These are phyloP conservation scores for Eupeodes corollae DNA, from an alignment of 1,140 invertebrate species.

Conservation along the genomic window DNA sequence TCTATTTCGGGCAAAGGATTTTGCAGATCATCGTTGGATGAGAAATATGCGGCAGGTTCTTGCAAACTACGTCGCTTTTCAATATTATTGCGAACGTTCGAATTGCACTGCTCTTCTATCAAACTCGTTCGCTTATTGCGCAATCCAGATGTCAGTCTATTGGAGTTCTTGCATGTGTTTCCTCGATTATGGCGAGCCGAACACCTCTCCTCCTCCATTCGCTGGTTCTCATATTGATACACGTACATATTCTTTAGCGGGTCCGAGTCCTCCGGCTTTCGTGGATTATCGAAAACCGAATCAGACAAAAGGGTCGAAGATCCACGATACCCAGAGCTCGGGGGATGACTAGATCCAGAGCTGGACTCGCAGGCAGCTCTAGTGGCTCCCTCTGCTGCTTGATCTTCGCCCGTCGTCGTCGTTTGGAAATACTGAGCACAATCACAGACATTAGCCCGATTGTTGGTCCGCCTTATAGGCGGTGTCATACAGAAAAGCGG, in stretches of 20 bases:
- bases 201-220: slow-evolving; percentile 28
- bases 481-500: slow-evolving; percentile 56
- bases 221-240: slow-evolving; percentile 65
- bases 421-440: slow-evolving; percentile 39
- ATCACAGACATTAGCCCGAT: slow-evolving; percentile 46
- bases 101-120: slow-evolving; percentile 57
- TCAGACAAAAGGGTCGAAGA: slow-evolving; percentile 72
- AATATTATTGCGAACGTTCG: slow-evolving; percentile 42
- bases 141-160: slow-evolving; percentile 16
- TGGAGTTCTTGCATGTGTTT: slow-evolving; percentile 37
- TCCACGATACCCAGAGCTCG: slow-evolving; percentile 72
- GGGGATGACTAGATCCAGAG: slow-evolving; percentile 63
- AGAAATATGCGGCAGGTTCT: slow-evolving; percentile 48
- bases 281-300: slow-evolving; percentile 47
- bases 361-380: slow-evolving; percentile 36
- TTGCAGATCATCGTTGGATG: slow-evolving; percentile 41
- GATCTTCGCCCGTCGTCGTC: slow-evolving; percentile 12
- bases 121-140: slow-evolving; percentile 63
- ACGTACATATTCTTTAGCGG: slow-evolving; percentile 49
- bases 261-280: slow-evolving; percentile 7
- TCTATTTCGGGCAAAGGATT: slow-evolving; percentile 45
- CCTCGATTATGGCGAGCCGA: slow-evolving; percentile 9
- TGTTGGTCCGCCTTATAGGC: slow-evolving; percentile 43
- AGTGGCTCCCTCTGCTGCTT: slow-evolving; percentile 16
- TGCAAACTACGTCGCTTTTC: slow-evolving; percentile 58